These are phyloP conservation scores for Hypselothyrea guttata DNA, from an alignment of 2,888 invertebrate species.

Conservation along the genomic window DNA sequence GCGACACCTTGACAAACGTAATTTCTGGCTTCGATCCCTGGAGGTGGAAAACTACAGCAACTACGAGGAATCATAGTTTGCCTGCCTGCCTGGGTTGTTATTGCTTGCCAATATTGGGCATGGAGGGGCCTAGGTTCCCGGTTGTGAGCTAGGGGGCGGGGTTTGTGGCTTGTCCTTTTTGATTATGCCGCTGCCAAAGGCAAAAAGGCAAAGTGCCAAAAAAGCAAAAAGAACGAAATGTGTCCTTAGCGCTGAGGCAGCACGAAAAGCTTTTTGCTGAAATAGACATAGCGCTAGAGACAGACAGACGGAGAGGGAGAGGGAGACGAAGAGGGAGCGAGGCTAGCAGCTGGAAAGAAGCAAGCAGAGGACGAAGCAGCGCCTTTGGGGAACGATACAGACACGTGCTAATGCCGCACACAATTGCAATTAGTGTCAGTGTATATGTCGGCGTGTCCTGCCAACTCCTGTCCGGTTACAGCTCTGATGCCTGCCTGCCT, in stretches of 20 bases:
- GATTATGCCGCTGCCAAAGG: conserved; percentile 67
- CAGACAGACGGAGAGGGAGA: neutral
- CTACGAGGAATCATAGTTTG: conserved; percentile 10
- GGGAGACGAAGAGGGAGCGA: neutral
- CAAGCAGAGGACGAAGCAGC: neutral
- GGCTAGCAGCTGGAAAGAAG: neutral
- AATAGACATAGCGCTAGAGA: conserved; percentile 10
- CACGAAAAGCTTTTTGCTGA: conserved; percentile 53
- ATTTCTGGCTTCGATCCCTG: conserved; percentile 23
- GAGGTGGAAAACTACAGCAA: neutral
- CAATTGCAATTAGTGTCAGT: conserved; percentile 77
- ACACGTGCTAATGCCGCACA: conserved; percentile 71
- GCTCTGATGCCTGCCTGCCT: conserved; percentile 14
- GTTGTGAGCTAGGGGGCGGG: conserved; percentile 27
- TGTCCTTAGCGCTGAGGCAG: conserved; percentile 15
- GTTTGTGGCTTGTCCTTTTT: conserved; percentile 62
- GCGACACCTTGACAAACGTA: conserved; percentile 38
- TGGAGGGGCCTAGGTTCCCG: conserved; percentile 18
- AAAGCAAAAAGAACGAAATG: conserved; percentile 30
- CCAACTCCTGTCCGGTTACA: conserved; percentile 27
- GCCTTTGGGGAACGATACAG: conserved; percentile 50
- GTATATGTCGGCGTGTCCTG: conserved; percentile 30
- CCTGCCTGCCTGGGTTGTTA: no score
- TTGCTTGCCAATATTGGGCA: neutral
- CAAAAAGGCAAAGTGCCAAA: conserved; percentile 48